These are phyloP conservation scores for Prosapia bicincta DNA, from an alignment of 2,888 invertebrate species.

Conservation along the genomic window DNA sequence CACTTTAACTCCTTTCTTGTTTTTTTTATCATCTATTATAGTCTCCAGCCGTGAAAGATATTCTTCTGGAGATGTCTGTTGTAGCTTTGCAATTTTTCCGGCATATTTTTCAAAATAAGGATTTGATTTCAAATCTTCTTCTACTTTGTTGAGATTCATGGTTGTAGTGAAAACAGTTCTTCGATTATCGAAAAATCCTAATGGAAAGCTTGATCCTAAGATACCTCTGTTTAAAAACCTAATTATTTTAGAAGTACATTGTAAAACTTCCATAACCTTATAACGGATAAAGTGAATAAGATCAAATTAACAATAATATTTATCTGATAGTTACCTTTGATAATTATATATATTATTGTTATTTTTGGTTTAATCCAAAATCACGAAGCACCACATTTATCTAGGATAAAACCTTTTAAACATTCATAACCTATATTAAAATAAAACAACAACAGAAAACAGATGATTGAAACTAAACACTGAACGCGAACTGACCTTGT, in stretches of 20 bases:
- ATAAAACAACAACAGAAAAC: too few relatives aligned
- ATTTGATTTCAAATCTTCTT: constrained; percentile 57
- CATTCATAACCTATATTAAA: too few relatives aligned
- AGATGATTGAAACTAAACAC: too few relatives aligned
- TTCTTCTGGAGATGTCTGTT: constrained; percentile 72
- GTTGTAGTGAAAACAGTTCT: constrained; percentile 30
- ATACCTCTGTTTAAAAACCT: background rate
- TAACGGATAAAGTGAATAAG: background rate
- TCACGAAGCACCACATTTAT: too few relatives aligned
- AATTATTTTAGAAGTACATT: background rate
- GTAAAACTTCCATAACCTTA: background rate
- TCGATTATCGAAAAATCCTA: background rate
- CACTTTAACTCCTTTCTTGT: constrained; percentile 47
- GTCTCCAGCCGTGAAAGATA: constrained; percentile 62
- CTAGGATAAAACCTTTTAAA: too few relatives aligned
- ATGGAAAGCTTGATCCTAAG: background rate
- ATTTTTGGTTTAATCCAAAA: too few relatives aligned
- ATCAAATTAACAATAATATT: too few relatives aligned
- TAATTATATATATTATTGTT: too few relatives aligned
- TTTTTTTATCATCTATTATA: constrained; percentile 42
- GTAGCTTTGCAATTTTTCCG: constrained; percentile 66
- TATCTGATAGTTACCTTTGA: too few relatives aligned
- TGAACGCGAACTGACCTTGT: too few relatives aligned
- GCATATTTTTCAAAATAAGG: constrained; percentile 82
- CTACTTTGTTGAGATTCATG: constrained; percentile 47